Base-by-base conservation (phyloP, 2,888 invertebrate genomes). In the Xylota segnis region DNA sequence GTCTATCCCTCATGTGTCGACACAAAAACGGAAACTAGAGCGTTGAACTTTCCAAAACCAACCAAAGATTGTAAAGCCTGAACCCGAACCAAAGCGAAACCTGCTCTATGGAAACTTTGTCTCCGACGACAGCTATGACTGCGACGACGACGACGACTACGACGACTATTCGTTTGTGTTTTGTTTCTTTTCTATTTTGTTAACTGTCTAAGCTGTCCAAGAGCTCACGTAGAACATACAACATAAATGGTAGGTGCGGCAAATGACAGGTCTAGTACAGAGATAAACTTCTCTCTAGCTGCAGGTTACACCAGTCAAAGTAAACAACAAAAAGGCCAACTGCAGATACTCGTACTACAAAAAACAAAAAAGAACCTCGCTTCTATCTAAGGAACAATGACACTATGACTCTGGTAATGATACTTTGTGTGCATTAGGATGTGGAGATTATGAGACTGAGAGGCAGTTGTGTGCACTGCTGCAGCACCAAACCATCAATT, bases 201-300 rank as follows among this genome's bases (percentile, higher is more conserved):
- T 81, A 76, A 70, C 82, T 82, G 76, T 82, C 81, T 72, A 14
- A 68, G 56, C 76, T 82, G 76, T 86, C 82, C 86, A 32, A 86
- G 81, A 82, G 76, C 82, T 82, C 82, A 81, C 86, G 76, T 76
- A 82, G 76, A 82, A 82, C 81, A 86, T 81, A 76, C 86, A 86
- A 82, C 82, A 82, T 76, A 86, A 84, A 86, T 86, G 84, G 76
- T 81, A 86, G 86, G 86, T 86, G 86, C 86, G 86, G 86, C 86
- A 86, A 82, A 81, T 86, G 86, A 82, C 86, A 86, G 82, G 82
- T 81, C 68, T 77, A 77, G 76, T 77, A 81, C 82, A 68, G 61
- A 86, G 86, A 86, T 82, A 82, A 81, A 82, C 86, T 68, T 86
- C 72, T 82, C 66, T 66, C 23, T 81, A 72, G 76, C 82, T 86